phyloP scores from a whole-genome alignment of 1,140 invertebrate species.

The Apocrypta bakeri region DNA sequence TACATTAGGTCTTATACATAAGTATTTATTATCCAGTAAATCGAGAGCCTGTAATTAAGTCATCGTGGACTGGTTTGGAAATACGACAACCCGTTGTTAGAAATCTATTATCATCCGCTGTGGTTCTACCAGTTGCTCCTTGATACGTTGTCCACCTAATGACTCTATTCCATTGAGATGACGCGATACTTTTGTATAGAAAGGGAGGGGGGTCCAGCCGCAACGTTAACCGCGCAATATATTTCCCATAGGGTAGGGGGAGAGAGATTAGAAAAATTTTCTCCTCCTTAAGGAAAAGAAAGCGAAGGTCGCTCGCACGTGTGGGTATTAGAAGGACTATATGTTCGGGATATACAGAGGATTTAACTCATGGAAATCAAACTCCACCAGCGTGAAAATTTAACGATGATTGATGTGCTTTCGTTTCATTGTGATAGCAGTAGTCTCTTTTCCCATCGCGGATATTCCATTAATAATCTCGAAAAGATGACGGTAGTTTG shows the following conservation, averaged over 20 bases:
- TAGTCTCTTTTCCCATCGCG: neutral
- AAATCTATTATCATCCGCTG: neutral
- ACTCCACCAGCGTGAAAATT: neutral
- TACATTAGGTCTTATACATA: no score
- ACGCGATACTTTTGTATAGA: constrained; percentile 6
- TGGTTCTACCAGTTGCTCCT: neutral
- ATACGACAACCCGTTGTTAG: constrained; percentile 20
- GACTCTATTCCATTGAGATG: neutral
- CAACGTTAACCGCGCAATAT: neutral
- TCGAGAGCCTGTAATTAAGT: constrained; percentile 19
- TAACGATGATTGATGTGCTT: neutral
- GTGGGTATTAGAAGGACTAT: neutral
- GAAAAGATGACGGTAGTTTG: neutral
- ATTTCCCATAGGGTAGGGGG: no score
- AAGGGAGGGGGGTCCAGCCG: neutral
- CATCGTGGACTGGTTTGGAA: neutral
- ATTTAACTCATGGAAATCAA: neutral
- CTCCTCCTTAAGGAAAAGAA: neutral
- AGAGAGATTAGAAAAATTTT: neutral
- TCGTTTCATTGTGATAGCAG: neutral
- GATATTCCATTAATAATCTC: neutral
- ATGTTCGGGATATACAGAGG: no score
- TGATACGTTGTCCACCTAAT: constrained; percentile 6
- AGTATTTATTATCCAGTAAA: constrained; percentile 5
- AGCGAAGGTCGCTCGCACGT: neutral